Percentiles rank a stretch among this genome's conserved stretches.
Conservation (phyloP, 1,140 invertebrate species). For the Macrocentrus cingulum region DNA sequence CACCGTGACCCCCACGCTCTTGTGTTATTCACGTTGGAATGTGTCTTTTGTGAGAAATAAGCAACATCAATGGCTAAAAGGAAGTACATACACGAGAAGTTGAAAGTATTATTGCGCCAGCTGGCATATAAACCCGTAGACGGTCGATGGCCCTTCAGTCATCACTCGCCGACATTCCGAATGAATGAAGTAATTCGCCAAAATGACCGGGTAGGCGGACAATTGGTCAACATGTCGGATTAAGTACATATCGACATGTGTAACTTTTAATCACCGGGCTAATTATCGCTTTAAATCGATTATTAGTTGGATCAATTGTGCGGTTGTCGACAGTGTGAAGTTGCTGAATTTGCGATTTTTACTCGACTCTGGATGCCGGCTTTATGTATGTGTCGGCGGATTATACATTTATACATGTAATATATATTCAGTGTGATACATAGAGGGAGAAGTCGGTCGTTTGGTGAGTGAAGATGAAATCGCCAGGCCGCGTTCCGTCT, state of each 20-base stretch:
- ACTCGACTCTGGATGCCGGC: too few species aligned
- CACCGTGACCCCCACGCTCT: too few species aligned
- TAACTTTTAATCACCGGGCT: not conserved
- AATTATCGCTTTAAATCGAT: too few species aligned
- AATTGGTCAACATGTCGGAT: not conserved
- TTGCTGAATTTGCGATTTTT: too few species aligned
- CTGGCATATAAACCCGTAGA: constrained; percentile 16
- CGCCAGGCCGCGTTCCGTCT: constrained; percentile 16
- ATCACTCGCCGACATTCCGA: constrained; percentile 11
- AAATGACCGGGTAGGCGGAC: not conserved
- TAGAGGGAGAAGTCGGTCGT: not conserved
- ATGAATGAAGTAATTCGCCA: constrained; percentile 18
- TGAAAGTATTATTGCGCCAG: constrained; percentile 25
- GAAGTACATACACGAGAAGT: constrained; percentile 5
- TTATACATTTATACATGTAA: not conserved
- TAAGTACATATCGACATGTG: not conserved
- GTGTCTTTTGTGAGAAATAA: too few species aligned
- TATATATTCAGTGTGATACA: not conserved
- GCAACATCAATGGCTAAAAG: too few species aligned
- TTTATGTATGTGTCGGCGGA: too few species aligned
- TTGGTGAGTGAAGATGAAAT: constrained; percentile 13
- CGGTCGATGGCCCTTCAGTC: constrained; percentile 27
- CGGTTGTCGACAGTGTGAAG: too few species aligned
- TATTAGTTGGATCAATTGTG: too few species aligned
- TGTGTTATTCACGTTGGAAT: too few species aligned